Percentiles rank a stretch among this genome's conserved stretches.
Conservation (phyloP, 2,888 invertebrate genomes). For the Aricia artaxerxes region DNA sequence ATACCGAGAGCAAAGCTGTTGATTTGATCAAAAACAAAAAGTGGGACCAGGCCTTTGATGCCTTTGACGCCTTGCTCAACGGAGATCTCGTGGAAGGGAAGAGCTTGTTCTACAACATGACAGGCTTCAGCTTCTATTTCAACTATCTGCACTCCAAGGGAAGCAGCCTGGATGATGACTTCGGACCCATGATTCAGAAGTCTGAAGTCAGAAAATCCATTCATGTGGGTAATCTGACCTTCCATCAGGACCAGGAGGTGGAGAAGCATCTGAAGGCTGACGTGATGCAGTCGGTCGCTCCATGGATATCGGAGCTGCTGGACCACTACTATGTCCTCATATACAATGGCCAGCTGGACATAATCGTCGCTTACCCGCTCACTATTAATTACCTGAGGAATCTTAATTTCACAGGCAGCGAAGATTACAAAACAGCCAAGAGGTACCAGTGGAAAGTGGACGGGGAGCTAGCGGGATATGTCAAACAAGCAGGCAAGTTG, state of each 20-base stretch:
- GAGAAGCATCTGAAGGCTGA: slow-evolving; percentile 87
- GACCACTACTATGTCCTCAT: slow-evolving; percentile 86
- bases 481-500: slow-evolving; percentile 85
- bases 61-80: slow-evolving; percentile 86
- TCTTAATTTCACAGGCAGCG: slow-evolving; percentile 84
- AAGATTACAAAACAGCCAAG: slow-evolving; percentile 83
- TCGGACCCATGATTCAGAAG: slow-evolving; percentile 83
- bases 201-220: slow-evolving; percentile 85
- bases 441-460: slow-evolving; percentile 86
- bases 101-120: slow-evolving; percentile 86
- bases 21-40: slow-evolving; percentile 82
- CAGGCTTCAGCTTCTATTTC: slow-evolving; percentile 88
- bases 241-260: slow-evolving; percentile 83
- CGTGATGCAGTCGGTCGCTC: slow-evolving; percentile 90
- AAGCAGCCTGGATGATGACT: slow-evolving; percentile 71
- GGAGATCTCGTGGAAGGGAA: slow-evolving; percentile 81
- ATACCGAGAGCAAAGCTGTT: slow-evolving; percentile 80
- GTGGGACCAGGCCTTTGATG: slow-evolving; percentile 85
- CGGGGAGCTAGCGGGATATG: slow-evolving; percentile 87
- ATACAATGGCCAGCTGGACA: slow-evolving; percentile 95
- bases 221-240: slow-evolving; percentile 91
- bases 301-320: slow-evolving; percentile 85
- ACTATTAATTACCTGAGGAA: slow-evolving; percentile 89
- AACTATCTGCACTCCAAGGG: slow-evolving; percentile 85
- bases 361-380: slow-evolving; percentile 93